Conservation (phyloP, 2,113 vertebrate genomes). For the Cricetomys ansorgei region DNA sequence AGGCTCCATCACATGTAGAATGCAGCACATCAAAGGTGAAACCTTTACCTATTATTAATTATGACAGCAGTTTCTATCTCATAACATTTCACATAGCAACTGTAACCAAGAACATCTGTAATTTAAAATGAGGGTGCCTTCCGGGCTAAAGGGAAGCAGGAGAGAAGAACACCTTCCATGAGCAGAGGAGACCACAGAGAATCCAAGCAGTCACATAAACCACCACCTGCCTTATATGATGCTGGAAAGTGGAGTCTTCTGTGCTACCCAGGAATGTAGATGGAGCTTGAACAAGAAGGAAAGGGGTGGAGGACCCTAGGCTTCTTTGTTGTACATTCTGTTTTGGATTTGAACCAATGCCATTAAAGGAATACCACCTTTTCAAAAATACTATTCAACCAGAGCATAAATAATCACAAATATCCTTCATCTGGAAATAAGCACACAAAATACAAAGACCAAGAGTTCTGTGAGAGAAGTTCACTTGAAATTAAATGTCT, state of each 20-base stretch:
- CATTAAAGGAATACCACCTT: constrained; percentile 25
- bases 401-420: constrained; percentile 5
- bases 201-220: background rate
- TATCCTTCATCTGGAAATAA: constrained; percentile 27
- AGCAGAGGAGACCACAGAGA: constrained; percentile 54
- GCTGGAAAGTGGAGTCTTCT: constrained; percentile 78
- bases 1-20: constrained; percentile 72
- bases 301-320: background rate
- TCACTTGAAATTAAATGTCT: background rate
- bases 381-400: background rate
- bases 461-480: background rate
- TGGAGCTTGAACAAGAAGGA: background rate
- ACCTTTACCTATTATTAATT: constrained; percentile 83
- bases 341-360: constrained; percentile 14
- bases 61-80: constrained; percentile 83
- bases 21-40: constrained; percentile 77
- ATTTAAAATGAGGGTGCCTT: constrained; percentile 74
- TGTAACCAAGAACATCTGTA: constrained; percentile 84
- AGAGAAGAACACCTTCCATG: constrained; percentile 66
- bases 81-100: constrained; percentile 79
- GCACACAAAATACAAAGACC: background rate
- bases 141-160: constrained; percentile 46
- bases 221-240: constrained; percentile 37
- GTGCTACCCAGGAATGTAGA: constrained; percentile 27
- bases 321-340: background rate